Evolutionary conservation across 2,888 invertebrate species (phyloP).

Genomic region (Tridacna gigas): DNA sequence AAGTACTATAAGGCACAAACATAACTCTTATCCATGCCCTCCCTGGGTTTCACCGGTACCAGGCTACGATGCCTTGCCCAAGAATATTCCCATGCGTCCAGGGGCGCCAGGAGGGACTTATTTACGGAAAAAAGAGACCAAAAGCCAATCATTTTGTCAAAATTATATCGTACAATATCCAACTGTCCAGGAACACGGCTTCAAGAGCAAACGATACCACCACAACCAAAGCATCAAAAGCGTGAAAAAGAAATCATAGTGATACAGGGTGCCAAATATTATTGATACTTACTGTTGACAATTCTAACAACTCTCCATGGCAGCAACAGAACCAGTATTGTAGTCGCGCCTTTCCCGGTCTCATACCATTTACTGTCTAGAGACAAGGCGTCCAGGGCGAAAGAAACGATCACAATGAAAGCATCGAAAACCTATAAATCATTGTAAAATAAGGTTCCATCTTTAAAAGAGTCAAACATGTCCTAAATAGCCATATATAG

Average conservation of each 20-base stretch:
- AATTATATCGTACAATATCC: no score
- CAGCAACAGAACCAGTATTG: constrained; percentile 72
- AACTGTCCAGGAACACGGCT: constrained; percentile 73
- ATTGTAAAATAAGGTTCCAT: background rate
- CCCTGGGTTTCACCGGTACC: no score
- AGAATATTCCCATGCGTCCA: no score
- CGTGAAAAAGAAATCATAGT: constrained; percentile 59
- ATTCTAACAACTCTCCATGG: constrained; percentile 78
- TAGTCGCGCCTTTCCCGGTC: constrained; percentile 76
- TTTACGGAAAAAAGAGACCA: no score
- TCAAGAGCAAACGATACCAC: constrained; percentile 73
- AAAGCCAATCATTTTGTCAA: no score
- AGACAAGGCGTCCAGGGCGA: constrained; percentile 74
- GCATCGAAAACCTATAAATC: constrained; percentile 76
- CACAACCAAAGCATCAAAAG: constrained; percentile 77
- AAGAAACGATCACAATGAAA: constrained; percentile 73
- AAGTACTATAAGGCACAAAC: no score
- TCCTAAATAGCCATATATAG: no score
- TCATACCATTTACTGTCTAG: constrained; percentile 76
- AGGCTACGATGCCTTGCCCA: no score
- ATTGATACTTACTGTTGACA: constrained; percentile 73
- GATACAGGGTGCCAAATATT: no score
- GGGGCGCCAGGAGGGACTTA: no score
- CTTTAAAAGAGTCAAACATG: no score
- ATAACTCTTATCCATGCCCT: no score